Percentiles rank a stretch among this genome's conserved stretches.
Conservation (phyloP, 2,888 invertebrate genomes). For the Pseudococcus jackbeardsleyi region DNA sequence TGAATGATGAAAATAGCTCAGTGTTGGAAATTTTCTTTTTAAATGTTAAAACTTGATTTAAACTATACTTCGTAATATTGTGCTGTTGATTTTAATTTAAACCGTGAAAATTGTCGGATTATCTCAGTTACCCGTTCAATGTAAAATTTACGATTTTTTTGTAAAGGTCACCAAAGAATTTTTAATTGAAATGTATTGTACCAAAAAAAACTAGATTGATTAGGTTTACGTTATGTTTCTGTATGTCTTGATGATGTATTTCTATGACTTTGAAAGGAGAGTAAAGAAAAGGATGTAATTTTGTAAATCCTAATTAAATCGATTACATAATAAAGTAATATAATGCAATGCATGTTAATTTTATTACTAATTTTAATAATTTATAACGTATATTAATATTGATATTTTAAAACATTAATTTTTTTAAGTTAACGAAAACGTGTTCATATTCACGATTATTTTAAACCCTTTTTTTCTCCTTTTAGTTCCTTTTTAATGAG, state of each 20-base stretch:
- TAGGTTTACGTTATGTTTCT: neutral
- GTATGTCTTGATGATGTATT: neutral
- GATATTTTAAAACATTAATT: constrained; percentile 1
- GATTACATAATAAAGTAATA: constrained; percentile 48
- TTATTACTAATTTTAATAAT: constrained; percentile 55
- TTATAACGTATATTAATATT: constrained; percentile 48
- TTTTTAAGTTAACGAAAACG: constrained; percentile 43
- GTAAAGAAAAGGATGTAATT: neutral
- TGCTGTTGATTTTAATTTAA: neutral
- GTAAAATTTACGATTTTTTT: neutral
- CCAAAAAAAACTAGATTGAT: neutral
- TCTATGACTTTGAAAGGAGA: neutral
- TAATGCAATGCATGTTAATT: constrained; percentile 53
- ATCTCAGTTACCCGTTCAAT: neutral
- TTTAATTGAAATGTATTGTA: constrained; percentile 3
- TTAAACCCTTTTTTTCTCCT: constrained; percentile 7
- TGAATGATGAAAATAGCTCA: neutral
- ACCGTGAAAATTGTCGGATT: neutral
- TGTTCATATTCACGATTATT: constrained; percentile 35
- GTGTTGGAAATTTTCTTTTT: neutral
- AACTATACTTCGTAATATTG: neutral
- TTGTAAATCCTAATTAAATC: constrained; percentile 26
- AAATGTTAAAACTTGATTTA: neutral
- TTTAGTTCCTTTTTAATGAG: constrained; percentile 37
- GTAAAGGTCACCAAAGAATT: constrained; percentile 8